A percentile compares a stretch with the other conserved stretches of the same genome.
phyloP scores from a whole-genome alignment of 2,113 vertebrate genomes.

The Salvelinus fontinalis region DNA sequence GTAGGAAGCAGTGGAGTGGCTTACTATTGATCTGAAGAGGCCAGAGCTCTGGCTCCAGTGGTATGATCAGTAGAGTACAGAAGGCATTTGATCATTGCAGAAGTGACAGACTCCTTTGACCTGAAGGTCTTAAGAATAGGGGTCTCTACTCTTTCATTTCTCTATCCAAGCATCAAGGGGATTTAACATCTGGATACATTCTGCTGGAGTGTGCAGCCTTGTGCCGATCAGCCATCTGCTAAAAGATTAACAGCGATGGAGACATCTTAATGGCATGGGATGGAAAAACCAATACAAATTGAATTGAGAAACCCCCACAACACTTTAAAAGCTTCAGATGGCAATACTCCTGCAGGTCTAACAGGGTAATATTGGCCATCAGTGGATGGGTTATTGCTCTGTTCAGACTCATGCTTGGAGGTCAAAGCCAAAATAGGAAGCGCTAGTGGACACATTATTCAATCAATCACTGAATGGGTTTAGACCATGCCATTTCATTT shows the following conservation, averaged over 20 bases:
- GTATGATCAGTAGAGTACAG: not conserved
- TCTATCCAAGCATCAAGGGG: not conserved
- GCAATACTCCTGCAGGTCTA: not conserved
- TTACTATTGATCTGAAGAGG: not conserved
- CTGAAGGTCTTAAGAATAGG: not conserved
- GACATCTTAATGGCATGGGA: not conserved
- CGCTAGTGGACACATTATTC: not conserved
- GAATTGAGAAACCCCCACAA: not conserved
- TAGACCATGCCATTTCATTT: not conserved
- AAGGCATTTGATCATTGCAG: not conserved
- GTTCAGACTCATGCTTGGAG: not conserved
- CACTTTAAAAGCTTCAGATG: not conserved
- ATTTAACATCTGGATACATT: not conserved
- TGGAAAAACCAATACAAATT: not conserved
- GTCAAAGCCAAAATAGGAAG: not conserved
- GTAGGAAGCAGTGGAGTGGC: not conserved
- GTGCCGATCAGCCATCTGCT: not conserved
- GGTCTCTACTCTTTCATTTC: not conserved
- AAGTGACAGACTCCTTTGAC: not conserved
- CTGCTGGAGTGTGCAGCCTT: not conserved
- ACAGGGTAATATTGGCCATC: not conserved
- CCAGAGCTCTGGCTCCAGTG: not conserved
- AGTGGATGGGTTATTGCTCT: not conserved
- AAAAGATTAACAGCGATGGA: not conserved
- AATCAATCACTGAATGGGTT: not conserved